Conservation (phyloP, 2,888 invertebrate species). For the Melinaea marsaeus region DNA sequence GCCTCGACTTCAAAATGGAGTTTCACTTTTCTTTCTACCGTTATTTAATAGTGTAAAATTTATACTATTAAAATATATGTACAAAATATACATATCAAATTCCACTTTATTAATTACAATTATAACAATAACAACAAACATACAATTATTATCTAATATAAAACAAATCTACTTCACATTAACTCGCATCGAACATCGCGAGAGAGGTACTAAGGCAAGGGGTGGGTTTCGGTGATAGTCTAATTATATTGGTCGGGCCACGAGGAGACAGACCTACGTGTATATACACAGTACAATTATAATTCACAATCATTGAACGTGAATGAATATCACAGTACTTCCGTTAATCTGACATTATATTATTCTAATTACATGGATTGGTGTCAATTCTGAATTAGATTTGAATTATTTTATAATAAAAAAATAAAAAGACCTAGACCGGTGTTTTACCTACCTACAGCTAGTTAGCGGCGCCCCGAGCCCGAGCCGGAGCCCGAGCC, state of each 20-base stretch:
- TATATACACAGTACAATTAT: conserved; percentile 37
- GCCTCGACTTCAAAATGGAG: not conserved
- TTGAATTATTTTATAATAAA: conserved; percentile 43
- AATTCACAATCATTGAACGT: conserved; percentile 48
- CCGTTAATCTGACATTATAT: conserved; percentile 50
- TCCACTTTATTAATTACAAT: not conserved
- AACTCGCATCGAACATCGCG: not conserved
- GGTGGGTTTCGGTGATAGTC: not conserved
- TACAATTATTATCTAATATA: conserved; percentile 6
- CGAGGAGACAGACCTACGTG: conserved; percentile 23
- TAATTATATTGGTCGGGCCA: conserved; percentile 5
- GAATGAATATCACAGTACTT: conserved; percentile 71
- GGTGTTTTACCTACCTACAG: conserved; percentile 51
- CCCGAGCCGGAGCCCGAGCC: not conserved
- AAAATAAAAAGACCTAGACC: conserved; percentile 59
- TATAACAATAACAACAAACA: conserved; percentile 7
- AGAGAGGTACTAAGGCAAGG: conserved; percentile 6
- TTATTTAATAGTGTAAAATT: conserved; percentile 5
- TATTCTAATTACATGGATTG: conserved; percentile 26
- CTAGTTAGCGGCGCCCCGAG: conserved; percentile 39
- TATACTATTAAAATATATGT: conserved; percentile 8
- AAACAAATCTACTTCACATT: conserved; percentile 7
- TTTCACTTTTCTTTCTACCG: not conserved
- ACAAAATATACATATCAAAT: conserved; percentile 7
- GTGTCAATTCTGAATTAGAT: conserved; percentile 26